Conservation (phyloP, 2,797 vertebrate genomes). For the Lindbergichthys nudifrons region DNA sequence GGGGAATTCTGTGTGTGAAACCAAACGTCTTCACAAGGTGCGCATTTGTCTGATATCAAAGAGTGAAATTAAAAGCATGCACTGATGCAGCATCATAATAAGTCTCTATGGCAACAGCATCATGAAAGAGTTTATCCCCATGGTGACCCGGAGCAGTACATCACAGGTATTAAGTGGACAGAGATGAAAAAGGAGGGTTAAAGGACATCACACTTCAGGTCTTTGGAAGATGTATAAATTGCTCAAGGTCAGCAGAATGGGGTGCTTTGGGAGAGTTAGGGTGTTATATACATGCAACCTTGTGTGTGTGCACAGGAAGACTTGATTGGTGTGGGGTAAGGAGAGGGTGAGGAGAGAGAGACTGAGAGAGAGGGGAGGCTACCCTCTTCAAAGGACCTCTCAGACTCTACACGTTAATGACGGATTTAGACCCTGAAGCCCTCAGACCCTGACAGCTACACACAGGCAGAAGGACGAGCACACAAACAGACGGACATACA, state of each 20-base stretch:
- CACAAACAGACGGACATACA: constrained; percentile 4
- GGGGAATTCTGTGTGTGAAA: constrained; percentile 26
- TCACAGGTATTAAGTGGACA: constrained; percentile 69
- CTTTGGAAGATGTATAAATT: constrained; percentile 35
- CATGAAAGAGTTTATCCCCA: constrained; percentile 81
- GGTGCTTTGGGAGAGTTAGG: background rate
- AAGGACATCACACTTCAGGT: constrained; percentile 11
- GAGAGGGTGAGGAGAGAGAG: constrained; percentile 29
- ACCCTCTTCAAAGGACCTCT: constrained; percentile 75
- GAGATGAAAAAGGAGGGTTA: constrained; percentile 26
- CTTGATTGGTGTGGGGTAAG: constrained; percentile 26
- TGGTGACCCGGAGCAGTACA: constrained; percentile 75
- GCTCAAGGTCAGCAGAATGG: constrained; percentile 40
- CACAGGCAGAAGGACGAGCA: constrained; percentile 26
- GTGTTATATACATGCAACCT: constrained; percentile 3
- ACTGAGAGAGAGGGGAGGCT: constrained; percentile 61
- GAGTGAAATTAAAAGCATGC: constrained; percentile 61
- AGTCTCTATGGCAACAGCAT: constrained; percentile 83
- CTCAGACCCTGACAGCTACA: constrained; percentile 50
- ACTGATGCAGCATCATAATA: constrained; percentile 74
- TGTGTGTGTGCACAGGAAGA: constrained; percentile 21
- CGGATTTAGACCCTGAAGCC: constrained; percentile 61
- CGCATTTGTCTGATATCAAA: constrained; percentile 69
- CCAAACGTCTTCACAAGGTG: constrained; percentile 26
- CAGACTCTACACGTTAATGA: constrained; percentile 76